A percentile compares a stretch with the other conserved stretches of the same genome.
Evolutionary conservation across 2,113 vertebrate genomes (phyloP).

Genomic region (Lampris incognitus): DNA sequence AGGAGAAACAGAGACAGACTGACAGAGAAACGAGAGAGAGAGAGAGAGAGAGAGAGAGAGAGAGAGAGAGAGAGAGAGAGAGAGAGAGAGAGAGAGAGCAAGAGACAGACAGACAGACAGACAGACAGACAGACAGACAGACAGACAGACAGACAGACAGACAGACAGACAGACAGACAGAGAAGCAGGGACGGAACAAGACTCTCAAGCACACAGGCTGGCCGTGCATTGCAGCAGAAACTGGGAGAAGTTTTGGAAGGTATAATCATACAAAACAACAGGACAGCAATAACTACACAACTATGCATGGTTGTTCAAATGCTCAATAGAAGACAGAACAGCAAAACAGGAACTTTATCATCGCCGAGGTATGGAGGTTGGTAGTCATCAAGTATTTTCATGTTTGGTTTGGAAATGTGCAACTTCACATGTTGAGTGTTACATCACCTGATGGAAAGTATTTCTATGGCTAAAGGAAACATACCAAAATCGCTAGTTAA

Average conservation of each 20-base stretch:
- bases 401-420: constrained; percentile 4
- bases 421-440: neutral
- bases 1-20: too few relatives aligned
- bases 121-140: neutral
- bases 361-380: constrained; percentile 73
- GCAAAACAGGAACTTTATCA: constrained; percentile 14
- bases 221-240: constrained; percentile 17
- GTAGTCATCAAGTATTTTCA: constrained; percentile 31
- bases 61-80: constrained; percentile 25
- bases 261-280: constrained; percentile 46
- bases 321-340: neutral
- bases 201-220: neutral
- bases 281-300: constrained; percentile 6
- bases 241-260: constrained; percentile 43
- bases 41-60: neutral
- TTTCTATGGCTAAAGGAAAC: neutral
- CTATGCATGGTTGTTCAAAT: neutral
- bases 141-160: neutral
- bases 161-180: neutral
- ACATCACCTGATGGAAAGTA: neutral
- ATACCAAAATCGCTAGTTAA: too few relatives aligned
- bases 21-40: neutral
- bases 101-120: neutral
- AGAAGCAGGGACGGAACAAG: neutral
- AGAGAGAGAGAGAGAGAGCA: constrained; percentile 5